Percentiles rank a stretch among this genome's conserved stretches.
Conservation (phyloP, 2,888 invertebrate species). For the Epistrophe grossulariae region DNA sequence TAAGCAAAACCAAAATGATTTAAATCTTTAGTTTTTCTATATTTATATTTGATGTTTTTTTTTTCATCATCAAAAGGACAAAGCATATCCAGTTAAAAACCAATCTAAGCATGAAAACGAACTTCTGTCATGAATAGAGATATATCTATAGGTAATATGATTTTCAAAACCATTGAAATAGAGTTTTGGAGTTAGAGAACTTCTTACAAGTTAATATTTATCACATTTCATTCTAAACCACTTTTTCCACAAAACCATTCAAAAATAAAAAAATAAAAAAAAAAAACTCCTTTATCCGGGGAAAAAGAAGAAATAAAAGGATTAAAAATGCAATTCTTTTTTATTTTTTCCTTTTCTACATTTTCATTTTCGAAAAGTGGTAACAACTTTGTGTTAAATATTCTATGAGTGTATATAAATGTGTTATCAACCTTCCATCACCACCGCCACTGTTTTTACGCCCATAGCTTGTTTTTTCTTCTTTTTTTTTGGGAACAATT, state of each 20-base stretch:
- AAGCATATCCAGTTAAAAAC: slow-evolving; percentile 13
- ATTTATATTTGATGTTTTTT: neutral
- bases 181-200: neutral
- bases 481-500: neutral
- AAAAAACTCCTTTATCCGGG: slow-evolving; percentile 1
- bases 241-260: slow-evolving; percentile 31
- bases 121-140: neutral
- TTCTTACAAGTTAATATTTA: slow-evolving; percentile 65
- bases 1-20: neutral
- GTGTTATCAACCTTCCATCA: slow-evolving; percentile 66
- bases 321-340: slow-evolving; percentile 52
- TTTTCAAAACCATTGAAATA: slow-evolving; percentile 14
- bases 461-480: slow-evolving; percentile 43
- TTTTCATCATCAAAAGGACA: slow-evolving; percentile 3
- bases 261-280: neutral
- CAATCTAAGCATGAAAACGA: slow-evolving; percentile 54
- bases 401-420: slow-evolving; percentile 65
- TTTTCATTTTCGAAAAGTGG: slow-evolving; percentile 51
- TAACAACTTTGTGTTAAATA: slow-evolving; percentile 74
- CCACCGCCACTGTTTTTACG: slow-evolving; percentile 13
- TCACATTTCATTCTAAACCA: slow-evolving; percentile 54
- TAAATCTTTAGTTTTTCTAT: neutral
- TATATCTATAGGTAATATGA: neutral
- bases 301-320: slow-evolving; percentile 4
- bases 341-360: slow-evolving; percentile 5